Base-by-base conservation (phyloP, 2,888 invertebrate genomes). In the Ectobius pallidus region DNA sequence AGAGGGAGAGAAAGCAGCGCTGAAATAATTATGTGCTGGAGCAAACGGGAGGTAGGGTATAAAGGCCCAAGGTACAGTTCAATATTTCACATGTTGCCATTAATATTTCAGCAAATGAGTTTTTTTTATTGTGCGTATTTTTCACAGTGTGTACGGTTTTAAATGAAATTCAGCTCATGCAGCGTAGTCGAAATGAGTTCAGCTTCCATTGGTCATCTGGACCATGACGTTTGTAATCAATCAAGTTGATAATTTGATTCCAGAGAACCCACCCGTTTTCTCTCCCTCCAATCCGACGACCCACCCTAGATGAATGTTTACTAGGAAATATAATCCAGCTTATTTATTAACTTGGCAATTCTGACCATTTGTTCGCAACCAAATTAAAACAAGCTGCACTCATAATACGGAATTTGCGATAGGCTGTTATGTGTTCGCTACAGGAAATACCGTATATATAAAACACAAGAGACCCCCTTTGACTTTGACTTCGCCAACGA, bases 121-220 rank as follows among this genome's bases (percentile, higher is more conserved):
- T 75, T 75, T 75, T 73, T 74, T 75, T 75, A 72, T 74, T 73
- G 73, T 74, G 62, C 75, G 73, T 73, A 73, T 72, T 72, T 73
- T 73, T 72, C 61, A 70, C 70, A 63, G 49, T 70, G 69, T 72
- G 71, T 75, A 70, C 70, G 68, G 67, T 70, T 65, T 65, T 68
- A 71, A 73, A 69, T 74, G 74, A 74, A 74, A 74, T 73, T 73
- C 71, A 52, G 63, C 71, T 49, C 69, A 52, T 49, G 63, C 71
- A 62, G 55, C 70, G 58, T 69, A 71, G 69, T 71, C 68, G 71
- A 69, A 70, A 71, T 71, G 71, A 71, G 71, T 68, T 71, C 71
- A 73, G 72, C 77, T 76, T 75, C 75, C 78, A 79, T 75, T 77
- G 75, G 77, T 73, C 75, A 73, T 73, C 73, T 75, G 73, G 73